A percentile compares a stretch with the other conserved stretches of the same genome.
Conservation (phyloP, 2,113 vertebrate genomes). For the Monarcha castaneiventris region DNA sequence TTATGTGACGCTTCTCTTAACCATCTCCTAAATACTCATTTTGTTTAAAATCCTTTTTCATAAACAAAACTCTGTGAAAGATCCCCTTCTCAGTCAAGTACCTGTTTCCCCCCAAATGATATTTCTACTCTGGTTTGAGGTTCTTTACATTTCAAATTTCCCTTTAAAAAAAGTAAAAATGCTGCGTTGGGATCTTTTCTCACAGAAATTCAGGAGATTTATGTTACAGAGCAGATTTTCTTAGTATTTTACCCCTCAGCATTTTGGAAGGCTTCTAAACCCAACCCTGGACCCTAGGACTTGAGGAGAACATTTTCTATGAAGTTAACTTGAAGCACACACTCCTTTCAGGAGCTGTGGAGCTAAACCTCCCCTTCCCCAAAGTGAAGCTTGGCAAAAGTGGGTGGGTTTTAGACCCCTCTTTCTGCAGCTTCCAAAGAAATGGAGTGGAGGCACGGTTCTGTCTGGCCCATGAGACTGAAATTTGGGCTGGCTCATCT, state of each 20-base stretch:
- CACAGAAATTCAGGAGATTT: neutral
- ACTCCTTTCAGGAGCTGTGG: neutral
- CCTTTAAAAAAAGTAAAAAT: neutral
- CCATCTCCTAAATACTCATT: neutral
- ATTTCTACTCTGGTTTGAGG: neutral
- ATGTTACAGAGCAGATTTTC: neutral
- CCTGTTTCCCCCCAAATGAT: neutral
- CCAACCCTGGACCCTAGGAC: neutral
- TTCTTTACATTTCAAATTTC: neutral
- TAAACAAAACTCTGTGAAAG: neutral
- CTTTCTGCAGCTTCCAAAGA: neutral
- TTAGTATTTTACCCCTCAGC: neutral
- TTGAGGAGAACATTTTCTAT: neutral
- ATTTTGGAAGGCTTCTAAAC: neutral
- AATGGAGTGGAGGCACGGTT: neutral
- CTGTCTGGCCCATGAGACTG: neutral
- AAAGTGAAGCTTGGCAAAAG: neutral
- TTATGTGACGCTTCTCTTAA: neutral
- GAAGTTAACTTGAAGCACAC: neutral
- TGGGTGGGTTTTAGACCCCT: neutral
- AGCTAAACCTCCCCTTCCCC: neutral
- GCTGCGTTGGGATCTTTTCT: neutral
- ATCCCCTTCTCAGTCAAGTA: neutral
- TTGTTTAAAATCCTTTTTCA: neutral
- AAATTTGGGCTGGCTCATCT: neutral